A percentile compares a stretch with the other conserved stretches of the same genome.
Evolutionary conservation across 2,113 vertebrate species (phyloP).

Genomic region (Physeter macrocephalus): DNA sequence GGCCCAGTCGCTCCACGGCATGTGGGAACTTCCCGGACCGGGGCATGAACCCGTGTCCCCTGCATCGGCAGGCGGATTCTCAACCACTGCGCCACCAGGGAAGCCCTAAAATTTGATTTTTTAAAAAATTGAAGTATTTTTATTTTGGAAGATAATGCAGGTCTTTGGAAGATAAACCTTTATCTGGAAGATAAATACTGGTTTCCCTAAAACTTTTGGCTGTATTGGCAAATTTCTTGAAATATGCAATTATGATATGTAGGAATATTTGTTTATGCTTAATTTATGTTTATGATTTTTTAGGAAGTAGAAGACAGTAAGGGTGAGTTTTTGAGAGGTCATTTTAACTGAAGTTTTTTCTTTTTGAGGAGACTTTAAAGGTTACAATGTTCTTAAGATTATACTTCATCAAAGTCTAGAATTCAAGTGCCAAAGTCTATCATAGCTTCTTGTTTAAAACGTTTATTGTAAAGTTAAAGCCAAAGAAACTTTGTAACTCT

Average conservation of each 20-base stretch:
- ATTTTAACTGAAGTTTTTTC: neutral
- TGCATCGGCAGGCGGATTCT: too few relatives aligned
- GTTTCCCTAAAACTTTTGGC: neutral
- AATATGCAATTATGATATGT: neutral
- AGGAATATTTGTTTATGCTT: neutral
- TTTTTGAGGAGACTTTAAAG: neutral
- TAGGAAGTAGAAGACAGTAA: neutral
- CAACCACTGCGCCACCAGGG: too few relatives aligned
- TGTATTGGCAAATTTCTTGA: neutral
- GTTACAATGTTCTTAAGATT: neutral
- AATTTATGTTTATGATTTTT: neutral
- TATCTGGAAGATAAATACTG: neutral
- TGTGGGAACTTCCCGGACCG: too few relatives aligned
- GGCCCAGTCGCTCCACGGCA: too few relatives aligned
- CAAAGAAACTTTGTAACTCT: neutral
- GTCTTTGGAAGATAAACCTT: neutral
- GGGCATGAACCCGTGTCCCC: too few relatives aligned
- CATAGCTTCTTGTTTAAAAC: neutral
- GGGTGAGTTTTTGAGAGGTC: neutral
- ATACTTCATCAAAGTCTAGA: neutral
- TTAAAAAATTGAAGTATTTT: slow-evolving; percentile 5
- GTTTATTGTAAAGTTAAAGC: neutral
- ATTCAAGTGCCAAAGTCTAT: neutral
- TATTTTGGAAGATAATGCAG: neutral
- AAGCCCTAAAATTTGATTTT: neutral